A percentile compares a stretch with the other conserved stretches of the same genome.
Conservation (phyloP, 64 coral and sea anemone species). For the Actinia tenebrosa region DNA sequence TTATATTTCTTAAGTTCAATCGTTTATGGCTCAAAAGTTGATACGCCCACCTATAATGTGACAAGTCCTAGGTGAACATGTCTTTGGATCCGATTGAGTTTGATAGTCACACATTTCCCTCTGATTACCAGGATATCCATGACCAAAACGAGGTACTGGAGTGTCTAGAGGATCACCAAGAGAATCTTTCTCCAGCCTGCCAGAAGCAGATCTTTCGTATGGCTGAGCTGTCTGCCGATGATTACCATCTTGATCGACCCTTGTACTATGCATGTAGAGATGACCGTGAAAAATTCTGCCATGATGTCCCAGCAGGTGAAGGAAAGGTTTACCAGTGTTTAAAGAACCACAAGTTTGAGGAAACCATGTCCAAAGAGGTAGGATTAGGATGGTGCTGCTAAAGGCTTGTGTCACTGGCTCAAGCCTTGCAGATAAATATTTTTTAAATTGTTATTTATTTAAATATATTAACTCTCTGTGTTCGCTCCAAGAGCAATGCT, state of each 20-base stretch:
- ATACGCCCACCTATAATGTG: no score
- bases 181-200: conserved; percentile 19
- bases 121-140: conserved; percentile 61
- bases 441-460: no score
- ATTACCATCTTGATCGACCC: conserved; percentile 86
- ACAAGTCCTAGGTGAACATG: no score
- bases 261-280: conserved; percentile 87
- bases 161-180: conserved; percentile 87
- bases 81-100: no score
- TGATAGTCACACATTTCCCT: no score
- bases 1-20: no score
- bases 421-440: no score
- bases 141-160: conserved; percentile 82
- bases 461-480: no score
- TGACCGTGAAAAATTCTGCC: conserved; percentile 85
- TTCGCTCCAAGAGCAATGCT: no score
- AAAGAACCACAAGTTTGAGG: conserved; percentile 49
- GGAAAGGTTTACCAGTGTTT: conserved; percentile 65
- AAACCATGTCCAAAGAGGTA: conserved; percentile 63
- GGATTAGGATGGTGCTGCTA: background rate
- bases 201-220: conserved; percentile 66
- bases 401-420: no score
- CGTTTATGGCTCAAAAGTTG: no score
- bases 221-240: conserved; percentile 77
- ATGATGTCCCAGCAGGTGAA: conserved; percentile 34